Conservation (phyloP, 2,888 invertebrate genomes). For the Synergus gifuensis region DNA sequence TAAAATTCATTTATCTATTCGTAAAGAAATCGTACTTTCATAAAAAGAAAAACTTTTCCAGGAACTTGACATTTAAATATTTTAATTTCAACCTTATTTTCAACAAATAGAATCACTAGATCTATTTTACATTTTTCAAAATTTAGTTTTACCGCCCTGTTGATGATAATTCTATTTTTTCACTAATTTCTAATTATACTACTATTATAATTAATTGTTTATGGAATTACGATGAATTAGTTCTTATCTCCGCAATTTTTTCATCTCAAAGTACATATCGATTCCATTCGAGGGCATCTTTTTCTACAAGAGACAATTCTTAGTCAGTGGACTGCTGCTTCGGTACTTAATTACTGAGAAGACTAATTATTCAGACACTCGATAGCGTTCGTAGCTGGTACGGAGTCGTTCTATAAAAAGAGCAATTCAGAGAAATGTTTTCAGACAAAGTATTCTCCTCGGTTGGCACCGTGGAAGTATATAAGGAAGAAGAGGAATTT, state of each 20-base stretch:
- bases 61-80: not conserved
- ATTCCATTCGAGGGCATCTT: not conserved
- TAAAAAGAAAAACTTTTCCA: not conserved
- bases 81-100: too few species aligned
- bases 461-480: not conserved
- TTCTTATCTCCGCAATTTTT: too few species aligned
- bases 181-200: too few species aligned
- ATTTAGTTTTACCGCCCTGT: too few species aligned
- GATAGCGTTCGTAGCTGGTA: constrained; percentile 1
- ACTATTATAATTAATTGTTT: too few species aligned
- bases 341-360: constrained; percentile 3
- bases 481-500: constrained; percentile 7
- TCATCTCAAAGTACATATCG: not conserved
- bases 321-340: not conserved
- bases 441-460: constrained; percentile 4
- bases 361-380: constrained; percentile 7
- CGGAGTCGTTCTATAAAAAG: not conserved
- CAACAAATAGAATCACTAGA: too few species aligned
- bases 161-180: too few species aligned
- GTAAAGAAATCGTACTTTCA: not conserved
- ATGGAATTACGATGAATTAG: too few species aligned
- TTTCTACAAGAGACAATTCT: not conserved
- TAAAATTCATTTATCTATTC: not conserved
- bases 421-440: constrained; percentile 7
- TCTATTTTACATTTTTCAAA: too few species aligned